Evolutionary conservation across 2,888 invertebrate genomes (phyloP), one percentile per base, ranked within the genome.

Genomic region (Arctia plantaginis): DNA sequence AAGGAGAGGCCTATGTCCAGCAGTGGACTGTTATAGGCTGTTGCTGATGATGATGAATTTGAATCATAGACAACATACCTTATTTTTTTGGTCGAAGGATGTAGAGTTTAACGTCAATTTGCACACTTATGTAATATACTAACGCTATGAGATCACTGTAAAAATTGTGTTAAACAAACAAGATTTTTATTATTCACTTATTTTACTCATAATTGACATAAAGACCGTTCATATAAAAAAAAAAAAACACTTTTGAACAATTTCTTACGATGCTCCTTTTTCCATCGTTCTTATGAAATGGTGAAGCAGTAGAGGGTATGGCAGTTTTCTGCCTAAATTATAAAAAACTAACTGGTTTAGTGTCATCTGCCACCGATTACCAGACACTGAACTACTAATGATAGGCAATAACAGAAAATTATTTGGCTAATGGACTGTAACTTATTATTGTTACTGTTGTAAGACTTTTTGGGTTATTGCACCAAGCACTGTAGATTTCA

Each of bases 91-190:
- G 71, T 78, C 79, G 87, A 86, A 89, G 90, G 90, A 92, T 89
- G 89, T 88, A 79, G 85, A 90, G 87, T 92, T 91, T 91, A 92
- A 87, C 87, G 81, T 80, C 87, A 90, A 92, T 93, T 92, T 92
- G 87, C 91, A 88, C 85, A 87, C 86, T 87, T 88, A 87, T 85
- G 84, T 84, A 86, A 84, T 78, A 77, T 66, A 74, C 51, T 65
- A 72, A 68, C 64, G 76, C 80, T 87, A 90, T 92, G 93, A 92
- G 88, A 89, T 92, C 93, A 92, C 87, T 82, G 78, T 81, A 80
- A 79, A 82, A 86, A 33, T 87, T 86, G 81, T 85, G 79, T 79
- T 85, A 86, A 86, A 84, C 85, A 88, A 87, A 87, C 82, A 86
- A 71, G 72, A 82, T 81, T 78, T 51, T 79, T 47, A 67, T 66